Evolutionary conservation across 2,113 vertebrate genomes (phyloP).

Genomic region (Chloropsis hardwickii): DNA sequence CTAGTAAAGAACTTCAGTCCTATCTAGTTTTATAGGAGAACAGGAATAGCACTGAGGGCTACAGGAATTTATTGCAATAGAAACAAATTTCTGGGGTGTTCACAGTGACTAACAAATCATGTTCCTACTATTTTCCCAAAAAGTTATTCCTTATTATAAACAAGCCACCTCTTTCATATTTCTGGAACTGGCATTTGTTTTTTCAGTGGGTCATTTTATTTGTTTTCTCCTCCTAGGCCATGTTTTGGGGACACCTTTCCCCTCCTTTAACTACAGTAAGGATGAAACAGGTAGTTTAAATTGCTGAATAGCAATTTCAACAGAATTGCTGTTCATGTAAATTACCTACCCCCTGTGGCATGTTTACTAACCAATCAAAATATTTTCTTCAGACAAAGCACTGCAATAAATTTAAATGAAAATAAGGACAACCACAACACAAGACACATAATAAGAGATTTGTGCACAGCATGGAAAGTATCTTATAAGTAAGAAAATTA

Average conservation of each 20-base stretch:
- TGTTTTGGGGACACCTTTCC: not conserved
- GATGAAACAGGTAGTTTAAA: slow-evolving; percentile 21
- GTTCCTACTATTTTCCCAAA: not conserved
- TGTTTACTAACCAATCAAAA: slow-evolving; percentile 63
- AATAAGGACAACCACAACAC: slow-evolving; percentile 28
- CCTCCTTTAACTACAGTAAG: not conserved
- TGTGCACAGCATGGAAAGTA: slow-evolving; percentile 54
- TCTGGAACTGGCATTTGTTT: not conserved
- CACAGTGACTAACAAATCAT: not conserved
- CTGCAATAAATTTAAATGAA: slow-evolving; percentile 61
- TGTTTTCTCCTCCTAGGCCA: not conserved
- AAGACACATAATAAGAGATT: slow-evolving; percentile 37
- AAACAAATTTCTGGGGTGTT: not conserved
- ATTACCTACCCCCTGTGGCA: slow-evolving; percentile 29
- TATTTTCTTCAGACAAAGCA: slow-evolving; percentile 57
- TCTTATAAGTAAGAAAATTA: slow-evolving; percentile 59
- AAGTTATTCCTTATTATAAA: not conserved
- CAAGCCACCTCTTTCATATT: not conserved
- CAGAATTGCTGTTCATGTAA: slow-evolving; percentile 41
- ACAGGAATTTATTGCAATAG: not conserved
- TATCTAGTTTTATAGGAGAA: not conserved
- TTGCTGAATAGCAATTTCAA: slow-evolving; percentile 11
- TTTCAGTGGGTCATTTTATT: not conserved
- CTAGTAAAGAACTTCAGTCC: not conserved
- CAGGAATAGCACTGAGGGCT: not conserved